These are phyloP conservation scores for Trididemnum nubilum DNA, from an alignment of 23 tunicate genomes.

Conservation along the genomic window DNA sequence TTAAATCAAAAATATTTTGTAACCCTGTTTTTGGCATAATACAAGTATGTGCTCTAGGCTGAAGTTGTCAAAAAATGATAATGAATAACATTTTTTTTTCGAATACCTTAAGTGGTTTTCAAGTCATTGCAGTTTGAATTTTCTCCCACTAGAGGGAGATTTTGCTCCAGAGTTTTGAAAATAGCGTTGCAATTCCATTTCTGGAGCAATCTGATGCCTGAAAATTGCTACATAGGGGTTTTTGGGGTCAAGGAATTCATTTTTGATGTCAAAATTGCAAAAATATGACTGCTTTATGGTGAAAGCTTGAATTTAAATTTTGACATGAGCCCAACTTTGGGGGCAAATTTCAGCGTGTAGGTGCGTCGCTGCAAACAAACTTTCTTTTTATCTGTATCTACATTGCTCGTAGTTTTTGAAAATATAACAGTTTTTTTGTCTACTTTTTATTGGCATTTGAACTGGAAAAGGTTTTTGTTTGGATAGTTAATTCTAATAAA, in stretches of 20 bases:
- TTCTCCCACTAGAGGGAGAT: not conserved
- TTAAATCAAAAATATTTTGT: not conserved
- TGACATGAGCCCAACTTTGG: not conserved
- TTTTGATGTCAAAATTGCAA: not conserved
- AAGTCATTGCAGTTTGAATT: not conserved
- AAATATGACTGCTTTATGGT: not conserved
- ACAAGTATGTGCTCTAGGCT: not conserved
- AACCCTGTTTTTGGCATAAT: not conserved
- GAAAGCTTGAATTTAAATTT: not conserved
- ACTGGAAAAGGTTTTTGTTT: not conserved
- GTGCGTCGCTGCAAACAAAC: not conserved
- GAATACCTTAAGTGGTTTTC: not conserved
- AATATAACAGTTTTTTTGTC: not conserved
- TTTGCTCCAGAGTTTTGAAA: not conserved
- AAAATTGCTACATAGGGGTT: not conserved
- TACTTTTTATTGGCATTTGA: not conserved
- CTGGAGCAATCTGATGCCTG: not conserved
- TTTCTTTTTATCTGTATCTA: not conserved
- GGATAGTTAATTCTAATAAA: not conserved
- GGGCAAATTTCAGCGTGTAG: not conserved
- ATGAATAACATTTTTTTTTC: too few relatives aligned
- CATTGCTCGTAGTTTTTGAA: not conserved
- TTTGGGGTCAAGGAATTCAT: not conserved
- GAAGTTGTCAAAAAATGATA: not conserved
- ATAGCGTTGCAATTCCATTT: not conserved